phyloP scores from a whole-genome alignment of 2,113 vertebrate species.

The Excalfactoria chinensis region DNA sequence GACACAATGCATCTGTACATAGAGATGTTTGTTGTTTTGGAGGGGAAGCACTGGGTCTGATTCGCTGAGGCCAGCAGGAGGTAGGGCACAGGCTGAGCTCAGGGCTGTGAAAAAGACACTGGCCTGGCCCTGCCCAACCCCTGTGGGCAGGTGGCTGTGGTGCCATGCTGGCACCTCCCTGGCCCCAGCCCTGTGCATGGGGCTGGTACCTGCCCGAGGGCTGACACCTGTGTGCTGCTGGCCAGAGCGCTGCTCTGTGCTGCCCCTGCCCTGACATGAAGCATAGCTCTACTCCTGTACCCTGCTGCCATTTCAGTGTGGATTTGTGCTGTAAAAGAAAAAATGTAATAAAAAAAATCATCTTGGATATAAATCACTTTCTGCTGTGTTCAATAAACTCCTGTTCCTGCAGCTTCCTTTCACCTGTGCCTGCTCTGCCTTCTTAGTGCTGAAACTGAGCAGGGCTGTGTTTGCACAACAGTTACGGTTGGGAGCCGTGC shows the following conservation, averaged over 20 bases:
- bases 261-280: background rate
- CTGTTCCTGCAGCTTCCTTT: background rate
- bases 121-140: background rate
- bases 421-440: background rate
- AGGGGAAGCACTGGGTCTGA: background rate
- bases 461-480: background rate
- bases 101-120: background rate
- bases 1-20: background rate
- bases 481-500: rapidly evolving
- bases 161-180: background rate
- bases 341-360: background rate
- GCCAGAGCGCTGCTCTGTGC: background rate
- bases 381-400: background rate
- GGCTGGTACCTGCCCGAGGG: background rate
- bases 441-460: background rate
- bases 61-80: background rate
- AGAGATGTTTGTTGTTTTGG: background rate
- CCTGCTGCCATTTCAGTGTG: background rate
- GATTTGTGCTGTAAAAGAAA: background rate
- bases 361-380: background rate
- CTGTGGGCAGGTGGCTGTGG: background rate
- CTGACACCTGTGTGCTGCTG: background rate
- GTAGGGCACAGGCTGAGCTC: background rate
- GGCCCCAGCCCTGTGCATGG: background rate
- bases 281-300: background rate